phyloP scores from a whole-genome alignment of 1,140 invertebrate genomes.

The Melitaea cinxia region DNA sequence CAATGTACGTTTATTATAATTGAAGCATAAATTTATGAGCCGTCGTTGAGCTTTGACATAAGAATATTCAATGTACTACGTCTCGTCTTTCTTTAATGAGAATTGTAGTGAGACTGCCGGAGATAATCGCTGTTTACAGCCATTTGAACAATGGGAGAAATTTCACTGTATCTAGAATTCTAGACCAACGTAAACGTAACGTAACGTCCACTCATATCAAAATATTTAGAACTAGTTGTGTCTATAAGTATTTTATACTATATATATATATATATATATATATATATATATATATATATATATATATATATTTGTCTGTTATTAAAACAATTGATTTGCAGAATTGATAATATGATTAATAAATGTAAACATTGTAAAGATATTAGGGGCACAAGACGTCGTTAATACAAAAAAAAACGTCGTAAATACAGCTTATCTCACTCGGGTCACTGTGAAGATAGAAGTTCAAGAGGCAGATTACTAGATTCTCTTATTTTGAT shows the following conservation, averaged over 20 bases:
- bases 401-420: no score
- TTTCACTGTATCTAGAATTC: no score
- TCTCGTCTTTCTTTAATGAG: slow-evolving; percentile 26
- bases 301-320: no score
- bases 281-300: no score
- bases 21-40: slow-evolving; percentile 69
- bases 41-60: slow-evolving; percentile 50
- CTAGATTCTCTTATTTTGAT: not conserved
- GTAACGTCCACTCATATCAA: not conserved
- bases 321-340: not conserved
- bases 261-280: no score
- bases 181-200: no score
- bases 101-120: slow-evolving; percentile 9
- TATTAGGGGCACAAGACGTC: no score
- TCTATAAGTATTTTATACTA: no score
- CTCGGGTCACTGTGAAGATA: not conserved
- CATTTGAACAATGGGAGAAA: not conserved
- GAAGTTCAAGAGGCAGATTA: not conserved
- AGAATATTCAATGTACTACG: slow-evolving; percentile 49
- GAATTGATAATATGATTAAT: not conserved
- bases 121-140: slow-evolving; percentile 5
- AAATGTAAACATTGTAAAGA: not conserved
- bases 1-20: slow-evolving; percentile 72
- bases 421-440: slow-evolving; percentile 1
- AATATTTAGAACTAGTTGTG: not conserved